phyloP scores from a whole-genome alignment of 1,140 invertebrate genomes.

The Pogonomyrmex barbatus region DNA sequence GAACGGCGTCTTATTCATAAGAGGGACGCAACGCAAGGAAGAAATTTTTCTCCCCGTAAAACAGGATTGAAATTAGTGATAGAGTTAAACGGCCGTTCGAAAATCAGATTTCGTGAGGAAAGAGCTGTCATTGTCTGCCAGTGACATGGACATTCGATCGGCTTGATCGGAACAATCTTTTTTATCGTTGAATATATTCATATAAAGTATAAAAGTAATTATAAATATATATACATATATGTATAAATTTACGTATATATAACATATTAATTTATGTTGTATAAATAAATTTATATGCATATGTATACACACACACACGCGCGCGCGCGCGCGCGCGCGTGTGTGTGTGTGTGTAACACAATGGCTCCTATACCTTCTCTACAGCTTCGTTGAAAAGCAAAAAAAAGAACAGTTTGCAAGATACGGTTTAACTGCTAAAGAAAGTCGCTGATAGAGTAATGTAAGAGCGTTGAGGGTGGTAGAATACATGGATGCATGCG shows the following conservation, averaged over 20 bases:
- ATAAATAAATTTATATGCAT: constrained; percentile 48
- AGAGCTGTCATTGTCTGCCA: constrained; percentile 10
- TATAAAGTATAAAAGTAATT: constrained; percentile 59
- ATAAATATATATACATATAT: constrained; percentile 52
- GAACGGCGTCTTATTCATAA: background rate
- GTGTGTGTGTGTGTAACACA: constrained; percentile 48
- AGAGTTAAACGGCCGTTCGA: constrained; percentile 30
- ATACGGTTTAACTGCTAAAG: constrained; percentile 43
- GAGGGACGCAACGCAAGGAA: background rate
- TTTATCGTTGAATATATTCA: constrained; percentile 71
- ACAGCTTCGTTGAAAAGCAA: constrained; percentile 51
- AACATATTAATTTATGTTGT: background rate
- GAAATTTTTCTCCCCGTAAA: background rate
- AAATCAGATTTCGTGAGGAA: constrained; percentile 45
- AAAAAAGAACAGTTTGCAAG: constrained; percentile 30
- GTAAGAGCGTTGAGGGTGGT: constrained; percentile 22
- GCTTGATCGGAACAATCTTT: constrained; percentile 59
- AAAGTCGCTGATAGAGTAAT: constrained; percentile 42
- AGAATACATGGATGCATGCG: background rate
- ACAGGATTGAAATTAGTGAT: constrained; percentile 11
- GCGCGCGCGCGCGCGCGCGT: background rate
- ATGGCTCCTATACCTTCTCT: constrained; percentile 70
- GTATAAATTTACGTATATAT: constrained; percentile 24
- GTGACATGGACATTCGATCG: constrained; percentile 44
- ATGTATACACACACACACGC: constrained; percentile 3